Base-by-base conservation (phyloP, 92 coral and sea anemone species). In the Epizoanthus fatuus region DNA sequence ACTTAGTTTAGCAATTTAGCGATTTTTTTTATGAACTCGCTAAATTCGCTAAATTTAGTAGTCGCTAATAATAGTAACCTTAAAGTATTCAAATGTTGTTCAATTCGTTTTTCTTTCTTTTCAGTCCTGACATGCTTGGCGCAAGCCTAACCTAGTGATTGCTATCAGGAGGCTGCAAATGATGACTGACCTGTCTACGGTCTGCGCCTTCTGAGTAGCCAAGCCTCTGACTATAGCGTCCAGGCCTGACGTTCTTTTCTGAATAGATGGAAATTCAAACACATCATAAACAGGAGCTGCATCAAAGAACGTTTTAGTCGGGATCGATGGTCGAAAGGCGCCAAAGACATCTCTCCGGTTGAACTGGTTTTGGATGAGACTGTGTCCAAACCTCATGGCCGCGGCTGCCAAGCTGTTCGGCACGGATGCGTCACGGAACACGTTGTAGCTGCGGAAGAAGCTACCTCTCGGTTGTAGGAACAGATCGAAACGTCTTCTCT, bases 301-400 rank as follows among this genome's bases (percentile, higher is more conserved):
- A 15, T 86, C 73, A 32, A 87, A 87, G 49, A 80, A 87, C 9
- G 70, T 6, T 11, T 54, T 87, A 12, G 44, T 63, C 37, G 81
- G 51, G 57, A 80, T 80, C n/a, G 67, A 49, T n/a, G 74, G 35
- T 14, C 74, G 74, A n/a, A 37, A 53, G 12, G 1, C 72, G 20
- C 65, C 44, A 11, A 45, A 55, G 10, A 58, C 37, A 63, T 39
- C 56, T 38, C 72, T 51, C 42, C 75, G 72, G 9, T 42, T 42
- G 57, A 87, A 87, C 2, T 37, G 29, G 15, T 81, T 51, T 53
- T 80, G 74, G 22, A 87, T 72, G 74, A 87, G 45, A 35, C 68
- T 47, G 69, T 87, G 91, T 6, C 91, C 91, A 35, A 87, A 63
- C n/a, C 91, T 42, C 66, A 87, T 20, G 4, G 87, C 91, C 4